Conservation (phyloP, 1,140 invertebrate species). For the Drosophila tsacasi region DNA sequence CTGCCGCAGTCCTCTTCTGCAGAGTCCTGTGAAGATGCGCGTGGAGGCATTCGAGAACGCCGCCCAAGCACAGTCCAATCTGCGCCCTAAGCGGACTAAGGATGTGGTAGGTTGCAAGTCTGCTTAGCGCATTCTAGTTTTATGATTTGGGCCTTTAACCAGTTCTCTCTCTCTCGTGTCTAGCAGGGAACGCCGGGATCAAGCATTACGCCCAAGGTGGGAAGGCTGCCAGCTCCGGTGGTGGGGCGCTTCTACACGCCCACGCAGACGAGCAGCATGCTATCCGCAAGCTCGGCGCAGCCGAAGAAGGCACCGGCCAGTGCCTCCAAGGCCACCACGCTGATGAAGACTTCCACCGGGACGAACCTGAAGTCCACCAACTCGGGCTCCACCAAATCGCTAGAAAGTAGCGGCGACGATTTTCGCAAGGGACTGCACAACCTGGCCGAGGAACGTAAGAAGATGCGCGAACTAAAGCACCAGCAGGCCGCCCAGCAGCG, state of each 20-base stretch:
- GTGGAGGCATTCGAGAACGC: constrained; percentile 88
- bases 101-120: constrained; percentile 49
- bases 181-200: constrained; percentile 19
- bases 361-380: constrained; percentile 59
- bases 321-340: constrained; percentile 63
- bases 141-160: neutral
- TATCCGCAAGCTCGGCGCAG: constrained; percentile 44
- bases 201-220: constrained; percentile 69
- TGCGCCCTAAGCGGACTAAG: constrained; percentile 56
- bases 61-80: constrained; percentile 52
- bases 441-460: constrained; percentile 86
- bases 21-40: constrained; percentile 88
- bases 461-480: constrained; percentile 87
- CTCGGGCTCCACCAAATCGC: constrained; percentile 59
- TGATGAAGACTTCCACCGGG: constrained; percentile 58
- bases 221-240: constrained; percentile 58
- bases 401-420: constrained; percentile 79
- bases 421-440: constrained; percentile 78
- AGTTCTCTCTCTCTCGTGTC: neutral
- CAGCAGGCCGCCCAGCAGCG: constrained; percentile 87
- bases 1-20: constrained; percentile 86
- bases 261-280: constrained; percentile 54
- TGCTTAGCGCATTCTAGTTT: neutral
- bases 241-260: constrained; percentile 82
- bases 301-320: constrained; percentile 70